Conservation (phyloP, 2,797 vertebrate genomes). For the Setipinna tenuifilis region DNA sequence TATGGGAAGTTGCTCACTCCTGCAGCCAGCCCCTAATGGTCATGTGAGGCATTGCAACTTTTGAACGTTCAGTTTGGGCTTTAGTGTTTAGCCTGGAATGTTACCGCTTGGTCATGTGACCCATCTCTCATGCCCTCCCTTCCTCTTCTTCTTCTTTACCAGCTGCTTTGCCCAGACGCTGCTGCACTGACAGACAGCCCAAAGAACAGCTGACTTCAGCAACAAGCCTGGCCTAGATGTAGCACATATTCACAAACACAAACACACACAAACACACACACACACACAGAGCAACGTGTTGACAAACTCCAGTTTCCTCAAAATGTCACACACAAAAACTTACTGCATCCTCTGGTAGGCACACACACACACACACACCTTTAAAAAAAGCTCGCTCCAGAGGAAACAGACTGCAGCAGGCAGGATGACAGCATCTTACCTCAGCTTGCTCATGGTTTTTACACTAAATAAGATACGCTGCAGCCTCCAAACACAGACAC, state of each 20-base stretch:
- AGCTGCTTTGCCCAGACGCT: no score
- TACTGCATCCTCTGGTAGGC: neutral
- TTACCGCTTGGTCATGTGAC: neutral
- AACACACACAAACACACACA: neutral
- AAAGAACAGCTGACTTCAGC: neutral
- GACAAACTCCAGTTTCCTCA: no score
- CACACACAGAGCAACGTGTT: neutral
- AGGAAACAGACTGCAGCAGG: conserved; percentile 9
- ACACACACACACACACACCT: neutral
- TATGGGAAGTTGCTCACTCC: no score
- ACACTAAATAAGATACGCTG: no score
- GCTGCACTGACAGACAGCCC: neutral
- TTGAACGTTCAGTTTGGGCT: no score
- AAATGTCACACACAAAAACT: no score
- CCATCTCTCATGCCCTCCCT: neutral
- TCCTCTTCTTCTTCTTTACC: neutral
- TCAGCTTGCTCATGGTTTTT: neutral
- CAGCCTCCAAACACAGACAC: neutral
- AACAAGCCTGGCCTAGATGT: neutral
- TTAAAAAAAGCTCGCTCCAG: neutral
- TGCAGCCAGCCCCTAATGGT: no score
- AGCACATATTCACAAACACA: neutral
- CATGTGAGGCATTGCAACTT: no score
- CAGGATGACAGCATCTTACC: neutral
- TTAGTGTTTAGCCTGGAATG: no score